Evolutionary conservation across 2,113 vertebrate genomes (phyloP), one percentile per base, ranked within the genome.

Genomic region (Microcebus griseorufus): DNA sequence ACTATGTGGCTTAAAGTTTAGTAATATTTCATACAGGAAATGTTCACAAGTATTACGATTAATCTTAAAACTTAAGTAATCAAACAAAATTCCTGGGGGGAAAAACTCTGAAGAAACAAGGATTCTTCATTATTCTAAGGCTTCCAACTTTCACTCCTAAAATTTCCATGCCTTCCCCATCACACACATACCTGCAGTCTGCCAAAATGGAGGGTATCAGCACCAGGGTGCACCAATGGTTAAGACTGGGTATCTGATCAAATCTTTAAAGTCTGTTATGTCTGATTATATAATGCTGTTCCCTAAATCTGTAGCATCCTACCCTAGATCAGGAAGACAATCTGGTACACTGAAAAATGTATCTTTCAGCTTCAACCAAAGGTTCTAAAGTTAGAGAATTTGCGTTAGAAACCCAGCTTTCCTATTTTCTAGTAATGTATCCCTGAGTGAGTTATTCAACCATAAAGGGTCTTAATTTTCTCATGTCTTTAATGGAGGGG

Each of bases 251-350:
- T 29, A 48, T 42, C 72, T 81, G 84, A 92, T 62, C 53, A 75
- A 92, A 60, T 92, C 75, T 60, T 72, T 25, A 82, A 83, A 93
- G 34, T 65, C 67, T 82, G 39, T 92, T 53, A 27, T 14, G 39
- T 94, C 34, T 95, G 51, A 76, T 93, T 80, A 95, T 34, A 3
- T 48, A 95, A 96, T 64, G 16, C 39, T 72, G 12, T 83, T 92
- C 55, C 73, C 88, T 94, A 89, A 75, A 96, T 73, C 86, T 65
- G 32, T 83, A 93, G 87, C 91, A 87, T 86, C 81, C 64, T 42
- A 90, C 53, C 78, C 55, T 51, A 65, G 64, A 91, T 83, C 82
- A 95, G 48, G 72, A 89, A 97, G 69, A 48, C 69, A 94, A 92
- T 79, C 58, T 53, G 65, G 58, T 42, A 90, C 9, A 93, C 48